phyloP scores from a whole-genome alignment of 2,797 vertebrate species.

The Novumbra hubbsi region DNA sequence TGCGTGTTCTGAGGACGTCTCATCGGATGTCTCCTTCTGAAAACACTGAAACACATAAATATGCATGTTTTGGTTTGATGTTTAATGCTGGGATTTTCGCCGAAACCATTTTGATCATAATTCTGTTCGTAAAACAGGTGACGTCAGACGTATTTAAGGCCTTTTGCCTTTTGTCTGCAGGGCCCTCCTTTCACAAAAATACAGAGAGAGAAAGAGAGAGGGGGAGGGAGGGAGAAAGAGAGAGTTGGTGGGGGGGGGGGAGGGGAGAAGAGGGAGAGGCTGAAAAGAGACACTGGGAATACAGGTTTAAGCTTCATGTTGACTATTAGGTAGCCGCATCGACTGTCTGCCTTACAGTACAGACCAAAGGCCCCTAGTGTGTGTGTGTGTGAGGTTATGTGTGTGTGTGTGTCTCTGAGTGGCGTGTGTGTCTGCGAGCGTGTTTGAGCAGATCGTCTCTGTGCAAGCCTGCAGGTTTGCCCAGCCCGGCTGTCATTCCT shows the following conservation, averaged over 20 bases:
- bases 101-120: constrained; percentile 67
- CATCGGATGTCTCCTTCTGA: too few relatives aligned
- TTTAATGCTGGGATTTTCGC: constrained; percentile 31
- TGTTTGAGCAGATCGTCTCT: constrained; percentile 46
- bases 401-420: too few relatives aligned
- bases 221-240: neutral
- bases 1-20: neutral
- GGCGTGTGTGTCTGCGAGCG: constrained; percentile 8
- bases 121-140: constrained; percentile 40
- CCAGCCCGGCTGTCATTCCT: constrained; percentile 61
- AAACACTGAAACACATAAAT: too few relatives aligned
- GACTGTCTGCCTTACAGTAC: neutral
- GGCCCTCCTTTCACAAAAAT: constrained; percentile 22
- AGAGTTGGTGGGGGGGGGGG: neutral
- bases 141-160: constrained; percentile 52
- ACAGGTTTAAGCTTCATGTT: constrained; percentile 54
- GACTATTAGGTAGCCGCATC: constrained; percentile 36
- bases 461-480: constrained; percentile 62
- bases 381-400: neutral
- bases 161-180: constrained; percentile 48
- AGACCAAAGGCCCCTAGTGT: neutral
- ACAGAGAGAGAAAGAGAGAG: neutral
- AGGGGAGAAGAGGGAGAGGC: neutral
- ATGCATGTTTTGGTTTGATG: neutral
- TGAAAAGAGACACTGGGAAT: constrained; percentile 17